phyloP scores from a whole-genome alignment of 2,888 invertebrate genomes.

The Isoperla grammatica region DNA sequence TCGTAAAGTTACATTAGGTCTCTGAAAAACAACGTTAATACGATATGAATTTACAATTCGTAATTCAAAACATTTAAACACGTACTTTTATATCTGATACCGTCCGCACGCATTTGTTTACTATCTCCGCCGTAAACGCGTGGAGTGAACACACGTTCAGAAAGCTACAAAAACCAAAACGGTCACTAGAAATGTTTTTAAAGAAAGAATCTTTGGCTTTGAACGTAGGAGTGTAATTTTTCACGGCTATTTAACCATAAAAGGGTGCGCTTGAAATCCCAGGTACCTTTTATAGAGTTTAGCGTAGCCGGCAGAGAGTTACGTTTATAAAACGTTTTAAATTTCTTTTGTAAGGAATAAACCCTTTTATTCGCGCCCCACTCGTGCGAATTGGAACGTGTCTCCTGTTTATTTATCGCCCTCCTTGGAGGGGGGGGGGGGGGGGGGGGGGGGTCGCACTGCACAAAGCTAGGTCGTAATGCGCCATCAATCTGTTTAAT shows the following conservation, averaged over 20 bases:
- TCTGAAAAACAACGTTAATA: too few relatives aligned
- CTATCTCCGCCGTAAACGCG: not conserved
- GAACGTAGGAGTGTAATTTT: not conserved
- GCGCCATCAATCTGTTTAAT: too few relatives aligned
- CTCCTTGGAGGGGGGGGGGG: too few relatives aligned
- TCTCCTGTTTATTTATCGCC: slow-evolving; percentile 13
- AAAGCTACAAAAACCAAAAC: too few relatives aligned
- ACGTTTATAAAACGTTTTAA: slow-evolving; percentile 6
- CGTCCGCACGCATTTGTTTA: too few relatives aligned
- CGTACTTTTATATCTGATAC: too few relatives aligned
- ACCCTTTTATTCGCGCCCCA: not conserved
- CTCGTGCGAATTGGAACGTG: not conserved
- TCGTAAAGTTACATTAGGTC: too few relatives aligned
- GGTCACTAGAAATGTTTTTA: too few relatives aligned
- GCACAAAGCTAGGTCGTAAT: not conserved
- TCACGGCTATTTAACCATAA: not conserved
- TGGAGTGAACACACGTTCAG: too few relatives aligned
- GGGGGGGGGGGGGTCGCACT: not conserved
- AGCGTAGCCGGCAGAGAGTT: not conserved
- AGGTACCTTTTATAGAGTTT: not conserved
- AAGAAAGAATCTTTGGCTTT: too few relatives aligned
- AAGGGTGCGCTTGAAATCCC: not conserved
- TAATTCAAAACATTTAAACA: too few relatives aligned
- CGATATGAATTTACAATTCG: too few relatives aligned
- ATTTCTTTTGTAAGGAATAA: not conserved